Evolutionary conservation across 92 coral and sea anemone genomes (phyloP).

Genomic region (Micromussa lordhowensis): DNA sequence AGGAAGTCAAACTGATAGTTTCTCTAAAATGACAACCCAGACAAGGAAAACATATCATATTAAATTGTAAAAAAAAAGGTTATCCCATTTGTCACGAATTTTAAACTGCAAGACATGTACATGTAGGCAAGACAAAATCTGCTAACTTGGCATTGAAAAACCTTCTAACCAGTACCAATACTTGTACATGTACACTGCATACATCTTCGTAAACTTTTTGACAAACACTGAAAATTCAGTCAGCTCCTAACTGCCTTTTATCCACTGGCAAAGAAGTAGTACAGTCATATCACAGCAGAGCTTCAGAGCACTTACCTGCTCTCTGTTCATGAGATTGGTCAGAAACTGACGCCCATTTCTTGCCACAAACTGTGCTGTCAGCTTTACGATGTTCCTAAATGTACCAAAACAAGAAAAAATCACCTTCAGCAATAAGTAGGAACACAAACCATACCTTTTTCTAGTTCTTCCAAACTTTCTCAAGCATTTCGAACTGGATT

Average conservation of each 20-base stretch:
- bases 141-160: too few species aligned
- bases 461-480: too few species aligned
- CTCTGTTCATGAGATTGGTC: constrained; percentile 91
- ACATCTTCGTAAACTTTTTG: too few species aligned
- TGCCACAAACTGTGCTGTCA: constrained; percentile 98
- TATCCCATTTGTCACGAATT: too few species aligned
- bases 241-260: too few species aligned
- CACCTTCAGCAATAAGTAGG: neutral
- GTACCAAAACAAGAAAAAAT: neutral
- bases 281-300: neutral
- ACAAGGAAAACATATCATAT: neutral
- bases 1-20: constrained; percentile 98
- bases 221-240: too few species aligned
- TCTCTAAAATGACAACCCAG: constrained; percentile 59
- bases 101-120: too few species aligned
- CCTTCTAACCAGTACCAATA: too few species aligned
- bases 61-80: neutral
- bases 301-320: constrained; percentile 70
- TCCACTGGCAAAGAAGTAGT: too few species aligned
- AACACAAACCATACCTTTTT: neutral
- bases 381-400: constrained; percentile 84
- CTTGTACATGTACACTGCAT: neutral
- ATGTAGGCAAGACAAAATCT: too few species aligned
- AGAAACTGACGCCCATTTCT: constrained; percentile 97
- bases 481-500: too few species aligned